Evolutionary conservation across 2,113 vertebrate genomes (phyloP).

Genomic region (Tinamus guttatus): DNA sequence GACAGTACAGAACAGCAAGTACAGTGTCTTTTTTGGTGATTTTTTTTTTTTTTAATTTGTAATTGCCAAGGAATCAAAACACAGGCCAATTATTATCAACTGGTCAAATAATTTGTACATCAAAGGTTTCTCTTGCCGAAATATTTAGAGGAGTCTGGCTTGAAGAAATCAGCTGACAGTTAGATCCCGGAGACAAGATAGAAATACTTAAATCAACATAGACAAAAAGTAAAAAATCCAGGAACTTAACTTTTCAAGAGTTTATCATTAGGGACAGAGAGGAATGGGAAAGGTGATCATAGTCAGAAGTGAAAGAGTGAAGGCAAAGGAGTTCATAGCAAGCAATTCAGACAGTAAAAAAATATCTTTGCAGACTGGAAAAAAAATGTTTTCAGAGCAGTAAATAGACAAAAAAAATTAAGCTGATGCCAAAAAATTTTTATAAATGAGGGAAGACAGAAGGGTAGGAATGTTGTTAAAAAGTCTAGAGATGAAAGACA

Average conservation of each 20-base stretch:
- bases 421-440: fast-evolving
- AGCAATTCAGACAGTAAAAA: background rate
- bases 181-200: background rate
- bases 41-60: background rate
- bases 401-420: background rate
- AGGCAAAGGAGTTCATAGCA: background rate
- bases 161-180: background rate
- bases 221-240: background rate
- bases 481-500: background rate
- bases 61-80: constrained; percentile 29
- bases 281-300: background rate
- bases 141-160: background rate
- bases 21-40: too few relatives aligned
- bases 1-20: background rate
- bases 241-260: background rate
- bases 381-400: background rate
- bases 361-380: background rate
- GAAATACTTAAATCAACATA: background rate
- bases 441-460: background rate
- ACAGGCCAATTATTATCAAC: background rate
- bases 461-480: background rate
- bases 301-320: background rate
- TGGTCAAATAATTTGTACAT: background rate
- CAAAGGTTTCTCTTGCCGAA: background rate
- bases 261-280: background rate